These are phyloP conservation scores for Hystrix brachyura DNA, from an alignment of 2,113 vertebrate species.

Conservation along the genomic window DNA sequence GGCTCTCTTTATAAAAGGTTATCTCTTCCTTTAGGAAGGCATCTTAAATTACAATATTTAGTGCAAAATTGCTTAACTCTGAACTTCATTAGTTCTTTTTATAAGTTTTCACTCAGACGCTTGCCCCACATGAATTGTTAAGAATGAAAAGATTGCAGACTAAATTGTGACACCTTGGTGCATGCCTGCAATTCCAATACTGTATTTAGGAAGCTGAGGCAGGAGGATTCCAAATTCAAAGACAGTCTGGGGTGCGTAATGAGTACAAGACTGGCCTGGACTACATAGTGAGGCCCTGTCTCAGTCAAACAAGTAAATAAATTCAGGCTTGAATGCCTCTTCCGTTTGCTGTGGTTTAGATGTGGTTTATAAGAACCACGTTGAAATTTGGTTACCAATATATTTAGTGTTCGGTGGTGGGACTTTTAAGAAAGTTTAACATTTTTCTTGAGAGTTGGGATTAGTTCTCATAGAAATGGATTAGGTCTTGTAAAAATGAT, in stretches of 20 bases:
- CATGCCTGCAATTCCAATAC: not conserved
- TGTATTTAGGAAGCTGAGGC: not conserved
- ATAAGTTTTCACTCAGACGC: not conserved
- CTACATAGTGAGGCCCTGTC: not conserved
- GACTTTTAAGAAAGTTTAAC: too few species aligned
- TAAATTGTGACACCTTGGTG: not conserved
- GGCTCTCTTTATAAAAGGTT: not conserved
- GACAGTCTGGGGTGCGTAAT: not conserved
- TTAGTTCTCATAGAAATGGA: not conserved
- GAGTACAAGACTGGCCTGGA: not conserved
- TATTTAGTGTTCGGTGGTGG: not conserved
- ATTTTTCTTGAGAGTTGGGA: not conserved
- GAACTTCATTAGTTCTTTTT: not conserved
- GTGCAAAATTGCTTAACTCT: not conserved
- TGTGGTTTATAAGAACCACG: not conserved
- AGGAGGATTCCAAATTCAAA: not conserved
- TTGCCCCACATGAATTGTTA: not conserved
- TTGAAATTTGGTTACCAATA: not conserved
- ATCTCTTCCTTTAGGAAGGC: not conserved
- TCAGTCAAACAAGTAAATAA: not conserved
- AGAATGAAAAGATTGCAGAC: not conserved
- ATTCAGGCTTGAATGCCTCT: not conserved
- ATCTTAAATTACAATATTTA: not conserved
- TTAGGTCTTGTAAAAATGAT: not conserved
- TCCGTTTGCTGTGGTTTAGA: not conserved